phyloP scores from a whole-genome alignment of 2,888 invertebrate species.

The Cheiracanthium punctorium region DNA sequence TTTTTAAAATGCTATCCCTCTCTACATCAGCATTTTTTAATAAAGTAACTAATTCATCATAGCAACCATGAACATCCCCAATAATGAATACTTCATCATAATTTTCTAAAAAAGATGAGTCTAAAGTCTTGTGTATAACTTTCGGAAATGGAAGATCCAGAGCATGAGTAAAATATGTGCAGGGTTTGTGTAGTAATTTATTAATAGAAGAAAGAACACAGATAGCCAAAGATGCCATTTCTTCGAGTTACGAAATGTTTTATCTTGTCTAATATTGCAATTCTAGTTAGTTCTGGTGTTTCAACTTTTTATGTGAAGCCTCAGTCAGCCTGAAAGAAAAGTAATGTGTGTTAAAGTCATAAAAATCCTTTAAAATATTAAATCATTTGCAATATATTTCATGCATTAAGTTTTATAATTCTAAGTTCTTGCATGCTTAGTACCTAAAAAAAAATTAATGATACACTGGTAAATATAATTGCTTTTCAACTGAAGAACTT shows the following conservation, averaged over 20 bases:
- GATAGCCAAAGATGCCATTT: conserved; percentile 64
- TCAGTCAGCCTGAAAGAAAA: neutral
- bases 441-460: too few relatives aligned
- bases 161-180: conserved; percentile 24
- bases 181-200: conserved; percentile 20
- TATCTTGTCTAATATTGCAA: too few relatives aligned
- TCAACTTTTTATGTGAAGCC: neutral
- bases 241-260: neutral
- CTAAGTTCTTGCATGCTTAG: too few relatives aligned
- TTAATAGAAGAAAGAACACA: conserved; percentile 42
- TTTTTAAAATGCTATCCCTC: conserved; percentile 71
- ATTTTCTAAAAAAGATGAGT: conserved; percentile 71
- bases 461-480: too few relatives aligned
- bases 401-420: too few relatives aligned
- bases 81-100: conserved; percentile 74
- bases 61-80: conserved; percentile 77
- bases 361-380: too few relatives aligned
- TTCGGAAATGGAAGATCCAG: conserved; percentile 61
- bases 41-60: conserved; percentile 74
- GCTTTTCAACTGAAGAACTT: too few relatives aligned
- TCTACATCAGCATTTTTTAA: conserved; percentile 71
- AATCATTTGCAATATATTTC: too few relatives aligned
- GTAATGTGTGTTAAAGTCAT: neutral
- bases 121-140: conserved; percentile 70
- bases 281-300: too few relatives aligned